Conservation (phyloP, 2,888 invertebrate genomes). For the Cephus pygmeus region DNA sequence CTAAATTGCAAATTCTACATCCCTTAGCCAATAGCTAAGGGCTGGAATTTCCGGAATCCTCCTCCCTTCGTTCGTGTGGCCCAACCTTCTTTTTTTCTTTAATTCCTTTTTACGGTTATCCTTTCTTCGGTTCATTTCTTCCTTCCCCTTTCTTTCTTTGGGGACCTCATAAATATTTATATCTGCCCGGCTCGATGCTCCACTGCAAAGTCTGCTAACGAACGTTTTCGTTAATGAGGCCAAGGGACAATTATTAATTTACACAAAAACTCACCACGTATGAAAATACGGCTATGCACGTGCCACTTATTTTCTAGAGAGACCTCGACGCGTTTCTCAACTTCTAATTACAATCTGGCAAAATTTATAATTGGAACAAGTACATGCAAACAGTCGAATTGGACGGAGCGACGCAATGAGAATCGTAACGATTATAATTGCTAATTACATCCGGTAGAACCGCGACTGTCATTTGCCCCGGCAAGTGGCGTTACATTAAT, state of each 20-base stretch:
- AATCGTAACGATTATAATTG: constrained; percentile 2
- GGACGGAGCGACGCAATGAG: background rate
- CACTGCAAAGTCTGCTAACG: background rate
- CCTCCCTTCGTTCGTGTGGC: background rate
- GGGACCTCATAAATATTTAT: background rate
- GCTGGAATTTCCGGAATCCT: background rate
- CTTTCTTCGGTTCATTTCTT: background rate
- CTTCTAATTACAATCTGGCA: constrained; percentile 5
- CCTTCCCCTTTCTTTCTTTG: no score
- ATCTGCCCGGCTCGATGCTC: background rate
- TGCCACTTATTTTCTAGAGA: background rate
- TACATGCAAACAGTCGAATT: background rate
- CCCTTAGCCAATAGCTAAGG: background rate
- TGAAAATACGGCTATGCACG: background rate
- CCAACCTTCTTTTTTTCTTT: background rate
- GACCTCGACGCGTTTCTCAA: background rate
- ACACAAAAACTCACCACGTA: background rate
- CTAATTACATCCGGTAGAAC: constrained; percentile 2
- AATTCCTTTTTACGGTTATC: background rate
- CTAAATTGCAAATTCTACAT: background rate
- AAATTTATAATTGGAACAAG: constrained; percentile 3
- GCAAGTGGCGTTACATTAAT: background rate
- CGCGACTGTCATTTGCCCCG: background rate
- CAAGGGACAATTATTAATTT: background rate
- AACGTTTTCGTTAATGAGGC: background rate